These are phyloP conservation scores for Trachymyrmex septentrionalis DNA, from an alignment of 1,140 invertebrate genomes.

Conservation along the genomic window DNA sequence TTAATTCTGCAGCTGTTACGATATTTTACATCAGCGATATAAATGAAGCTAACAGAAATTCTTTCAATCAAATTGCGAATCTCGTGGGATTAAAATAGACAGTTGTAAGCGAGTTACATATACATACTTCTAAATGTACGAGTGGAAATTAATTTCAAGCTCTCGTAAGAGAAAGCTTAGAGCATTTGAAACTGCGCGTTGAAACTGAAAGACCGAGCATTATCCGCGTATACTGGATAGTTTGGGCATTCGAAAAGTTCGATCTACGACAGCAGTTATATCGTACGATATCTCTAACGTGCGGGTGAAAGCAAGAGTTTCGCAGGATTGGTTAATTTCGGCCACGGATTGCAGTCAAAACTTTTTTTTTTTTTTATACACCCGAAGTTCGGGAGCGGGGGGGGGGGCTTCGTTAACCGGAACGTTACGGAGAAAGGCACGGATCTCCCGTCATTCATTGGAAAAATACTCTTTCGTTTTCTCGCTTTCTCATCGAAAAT, in stretches of 20 bases:
- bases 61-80: background rate
- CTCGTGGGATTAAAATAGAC: background rate
- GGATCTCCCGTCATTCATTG: background rate
- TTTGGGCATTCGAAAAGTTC: slow-evolving; percentile 36
- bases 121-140: background rate
- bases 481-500: slow-evolving; percentile 22
- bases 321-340: slow-evolving; percentile 2
- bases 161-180: background rate
- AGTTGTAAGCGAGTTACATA: background rate
- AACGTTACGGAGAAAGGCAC: background rate
- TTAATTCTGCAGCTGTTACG: background rate
- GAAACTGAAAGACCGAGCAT: background rate
- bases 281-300: slow-evolving; percentile 31
- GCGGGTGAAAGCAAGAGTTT: slow-evolving; percentile 8
- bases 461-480: background rate
- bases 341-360: slow-evolving; percentile 17
- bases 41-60: background rate
- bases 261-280: slow-evolving; percentile 25
- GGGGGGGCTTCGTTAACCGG: slow-evolving; percentile 15
- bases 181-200: background rate
- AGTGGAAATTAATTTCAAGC: slow-evolving; percentile 27
- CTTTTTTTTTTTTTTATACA: too few species aligned
- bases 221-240: background rate
- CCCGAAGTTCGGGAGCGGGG: slow-evolving; percentile 5
- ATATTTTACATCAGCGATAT: background rate